Percentiles rank a stretch among this genome's conserved stretches.
Evolutionary conservation across 2,113 vertebrate genomes (phyloP).

Genomic region (Lophotis ruficrista): DNA sequence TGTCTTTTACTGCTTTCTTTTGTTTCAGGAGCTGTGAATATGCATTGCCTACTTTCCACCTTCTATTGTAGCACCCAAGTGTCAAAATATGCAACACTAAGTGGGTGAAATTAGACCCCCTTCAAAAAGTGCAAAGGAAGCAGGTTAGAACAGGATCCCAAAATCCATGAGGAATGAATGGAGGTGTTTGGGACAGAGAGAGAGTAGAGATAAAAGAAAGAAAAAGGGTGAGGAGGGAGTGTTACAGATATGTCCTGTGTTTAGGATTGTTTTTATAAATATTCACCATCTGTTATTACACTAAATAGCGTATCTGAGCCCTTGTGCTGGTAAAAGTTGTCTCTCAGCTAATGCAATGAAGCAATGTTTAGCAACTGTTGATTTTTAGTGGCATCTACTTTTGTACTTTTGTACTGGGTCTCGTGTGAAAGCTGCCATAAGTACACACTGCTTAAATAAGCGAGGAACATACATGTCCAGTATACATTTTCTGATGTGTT

Average conservation of each 20-base stretch:
- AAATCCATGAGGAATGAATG: background rate
- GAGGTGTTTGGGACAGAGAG: background rate
- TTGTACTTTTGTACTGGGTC: background rate
- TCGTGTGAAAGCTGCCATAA: background rate
- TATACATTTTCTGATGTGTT: background rate
- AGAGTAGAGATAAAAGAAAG: background rate
- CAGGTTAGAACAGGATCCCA: background rate
- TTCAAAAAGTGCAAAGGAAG: background rate
- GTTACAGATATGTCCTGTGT: background rate
- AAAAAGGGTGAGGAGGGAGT: background rate
- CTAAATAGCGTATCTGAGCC: background rate
- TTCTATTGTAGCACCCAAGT: background rate
- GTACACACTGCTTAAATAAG: background rate
- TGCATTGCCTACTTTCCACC: background rate
- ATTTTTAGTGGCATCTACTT: background rate
- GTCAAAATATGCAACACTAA: background rate
- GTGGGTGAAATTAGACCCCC: background rate
- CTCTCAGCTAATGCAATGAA: background rate
- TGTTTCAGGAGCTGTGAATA: conserved; percentile 37
- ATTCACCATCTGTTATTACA: background rate
- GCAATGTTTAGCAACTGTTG: background rate
- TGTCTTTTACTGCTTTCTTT: conserved; percentile 33
- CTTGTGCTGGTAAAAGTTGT: background rate
- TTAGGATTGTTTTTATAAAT: background rate
- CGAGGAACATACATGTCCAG: background rate